Evolutionary conservation across 2,797 vertebrate species (phyloP), one percentile per base, ranked within the genome.

Genomic region (Amblyopsis hoosieri): DNA sequence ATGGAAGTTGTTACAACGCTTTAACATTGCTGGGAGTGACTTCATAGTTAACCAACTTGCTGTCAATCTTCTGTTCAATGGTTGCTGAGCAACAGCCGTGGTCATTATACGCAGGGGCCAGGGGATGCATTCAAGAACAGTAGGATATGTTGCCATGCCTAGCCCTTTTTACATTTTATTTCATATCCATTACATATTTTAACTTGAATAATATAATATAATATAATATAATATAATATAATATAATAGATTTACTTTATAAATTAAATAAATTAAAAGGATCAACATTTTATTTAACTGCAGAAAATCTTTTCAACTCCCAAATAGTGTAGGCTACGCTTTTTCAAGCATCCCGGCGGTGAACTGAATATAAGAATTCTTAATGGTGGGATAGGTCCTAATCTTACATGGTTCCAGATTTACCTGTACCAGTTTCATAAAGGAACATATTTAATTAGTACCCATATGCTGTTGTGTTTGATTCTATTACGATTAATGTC

Each of bases 1-100:
- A 31, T 6, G 19, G 12, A 31, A 54, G 52, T 31, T 45, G 7
- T 6, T 7, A 42, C 8, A 42, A 31, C 31, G 52, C 13, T 45
- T 12, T 6, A 9, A 42, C 37, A 42, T 42, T 42, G 37, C 37
- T 42, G 9, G 8, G 55, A 56, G 56, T 42, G n/a, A 4, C 33
- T 15, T 11, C n/a, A 45, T 49, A 54, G 31, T 13, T 31, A 37
- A 51, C 60, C 65, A 62, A 62, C 69, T 76, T 64, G 63, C 75
- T 66, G 86, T 84, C 87, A 84, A 83, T 87, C 85, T 86, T 57
- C 69, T 46, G 37, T 58, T 46, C 13, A 15, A 23, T 3, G 67
- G 90, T 92, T 83, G 85, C 91, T 69, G 70, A 57, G 91, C 86
- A 92, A 92, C 89, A 87, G 70, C 70, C 78, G 64, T 76, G 80